Percentiles rank a stretch among this genome's conserved stretches.
Conservation (phyloP, 2,113 vertebrate genomes). For the Spilogale gracilis region DNA sequence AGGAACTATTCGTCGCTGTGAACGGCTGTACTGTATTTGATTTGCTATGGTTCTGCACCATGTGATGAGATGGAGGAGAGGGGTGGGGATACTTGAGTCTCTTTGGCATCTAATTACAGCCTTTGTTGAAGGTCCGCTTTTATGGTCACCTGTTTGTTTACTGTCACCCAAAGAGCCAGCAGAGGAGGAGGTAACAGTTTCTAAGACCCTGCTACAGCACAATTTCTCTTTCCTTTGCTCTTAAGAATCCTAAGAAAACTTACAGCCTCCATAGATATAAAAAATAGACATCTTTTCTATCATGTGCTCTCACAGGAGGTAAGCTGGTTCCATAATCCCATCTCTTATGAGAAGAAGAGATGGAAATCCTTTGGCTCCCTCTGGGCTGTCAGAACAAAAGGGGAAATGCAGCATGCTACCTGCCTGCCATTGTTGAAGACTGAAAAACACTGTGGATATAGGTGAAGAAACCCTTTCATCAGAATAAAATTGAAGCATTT, state of each 20-base stretch:
- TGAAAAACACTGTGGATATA: neutral
- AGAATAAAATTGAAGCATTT: neutral
- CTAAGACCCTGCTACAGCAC: neutral
- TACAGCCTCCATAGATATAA: neutral
- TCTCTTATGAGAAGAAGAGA: neutral
- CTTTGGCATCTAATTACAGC: neutral
- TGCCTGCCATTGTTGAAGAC: neutral
- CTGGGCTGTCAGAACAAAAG: neutral
- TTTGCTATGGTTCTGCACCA: neutral
- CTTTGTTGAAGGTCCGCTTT: neutral
- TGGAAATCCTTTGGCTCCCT: neutral
- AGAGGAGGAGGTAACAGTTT: neutral
- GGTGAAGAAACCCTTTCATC: neutral
- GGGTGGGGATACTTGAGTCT: rapidly evolving
- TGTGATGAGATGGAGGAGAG: rapidly evolving
- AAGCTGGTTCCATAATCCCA: neutral
- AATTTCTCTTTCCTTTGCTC: neutral
- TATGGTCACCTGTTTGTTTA: neutral
- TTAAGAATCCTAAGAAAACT: neutral
- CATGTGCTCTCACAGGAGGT: neutral
- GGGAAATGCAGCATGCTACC: rapidly evolving
- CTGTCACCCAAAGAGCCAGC: neutral
- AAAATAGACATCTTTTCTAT: neutral
- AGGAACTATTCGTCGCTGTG: neutral
- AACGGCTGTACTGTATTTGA: neutral